Base-by-base conservation (phyloP, 1,140 invertebrate genomes). In the Muscidifurax raptorellus region DNA sequence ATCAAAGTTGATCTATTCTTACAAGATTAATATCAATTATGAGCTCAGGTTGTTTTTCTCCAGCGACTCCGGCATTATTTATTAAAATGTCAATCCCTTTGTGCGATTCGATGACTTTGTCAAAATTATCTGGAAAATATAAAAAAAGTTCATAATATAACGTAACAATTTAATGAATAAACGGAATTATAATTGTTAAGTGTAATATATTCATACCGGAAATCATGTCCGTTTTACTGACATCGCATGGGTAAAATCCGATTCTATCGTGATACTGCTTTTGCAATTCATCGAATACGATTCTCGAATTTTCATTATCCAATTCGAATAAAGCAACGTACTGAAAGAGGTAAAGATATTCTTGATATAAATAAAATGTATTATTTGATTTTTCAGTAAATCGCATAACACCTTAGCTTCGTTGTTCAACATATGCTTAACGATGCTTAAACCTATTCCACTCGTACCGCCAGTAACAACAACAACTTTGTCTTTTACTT, bases 1-100 rank as follows among this genome's bases (percentile, higher is more conserved):
- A 40, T 40, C 7, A 40, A 40, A 40, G 10, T 40, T 40, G 36
- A 6, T 40, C 36, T 40, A 40, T 12, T 85, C 90, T 90, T 88
- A 93, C 93, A 74, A 93, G 86, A 89, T 94, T 94, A 36, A 93
- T 88, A 28, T 90, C 88, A 2, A 94, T 86, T 87, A 92, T 89
- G 10, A 90, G 86, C 47, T 94, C 90, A 91, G 92, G 93, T 18
- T 90, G 83, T 0, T 87, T 88, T 64, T 94, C 93, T 59, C 93
- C 89, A 82, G 93, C 90, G 67, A 94, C 91, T 40, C 93, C 91
- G 52, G 94, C 93, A 82, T 92, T 91, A 82, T 94, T 94, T 2
- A 93, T 88, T 0, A 94, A 88, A 75, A 94, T 92, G 64, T 95
- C 93, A 13, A 93, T 27, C 5, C 67, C 84, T 71, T 88, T 88